Evolutionary conservation across 2,113 vertebrate genomes (phyloP).

Genomic region (Zapus hudsonius): DNA sequence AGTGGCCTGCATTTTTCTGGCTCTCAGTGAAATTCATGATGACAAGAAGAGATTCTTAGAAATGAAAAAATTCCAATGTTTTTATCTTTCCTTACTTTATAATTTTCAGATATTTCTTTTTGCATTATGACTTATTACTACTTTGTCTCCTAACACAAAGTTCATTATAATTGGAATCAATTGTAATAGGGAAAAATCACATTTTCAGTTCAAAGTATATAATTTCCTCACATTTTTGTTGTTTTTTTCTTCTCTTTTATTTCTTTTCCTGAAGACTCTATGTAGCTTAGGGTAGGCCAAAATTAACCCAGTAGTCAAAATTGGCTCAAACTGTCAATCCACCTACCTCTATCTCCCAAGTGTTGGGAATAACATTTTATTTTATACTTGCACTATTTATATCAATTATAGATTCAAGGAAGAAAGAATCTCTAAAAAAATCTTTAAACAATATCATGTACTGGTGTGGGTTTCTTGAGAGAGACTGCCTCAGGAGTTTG

Average conservation of each 20-base stretch:
- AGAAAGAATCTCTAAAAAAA: no score
- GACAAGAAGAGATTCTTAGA: constrained; percentile 38
- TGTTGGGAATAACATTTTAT: background rate
- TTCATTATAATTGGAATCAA: constrained; percentile 14
- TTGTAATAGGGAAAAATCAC: constrained; percentile 27
- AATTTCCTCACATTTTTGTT: background rate
- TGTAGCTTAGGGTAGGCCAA: background rate
- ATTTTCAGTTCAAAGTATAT: constrained; percentile 29
- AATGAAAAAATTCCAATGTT: constrained; percentile 21
- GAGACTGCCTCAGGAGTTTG: constrained; percentile 35
- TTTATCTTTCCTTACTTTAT: background rate
- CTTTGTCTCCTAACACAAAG: constrained; percentile 16
- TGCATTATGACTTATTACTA: background rate
- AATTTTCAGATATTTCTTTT: constrained; percentile 56
- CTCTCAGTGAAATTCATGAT: constrained; percentile 15
- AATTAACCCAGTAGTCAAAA: background rate
- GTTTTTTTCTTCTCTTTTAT: background rate
- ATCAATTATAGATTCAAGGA: constrained; percentile 24
- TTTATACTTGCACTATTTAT: constrained; percentile 32
- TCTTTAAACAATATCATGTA: background rate
- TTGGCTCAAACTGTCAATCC: background rate
- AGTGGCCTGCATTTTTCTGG: background rate
- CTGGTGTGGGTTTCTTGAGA: constrained; percentile 51
- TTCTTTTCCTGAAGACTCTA: no score
- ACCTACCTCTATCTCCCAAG: background rate